Base-by-base conservation (phyloP, 2,113 vertebrate genomes). In the Heterotilapia buettikoferi region DNA sequence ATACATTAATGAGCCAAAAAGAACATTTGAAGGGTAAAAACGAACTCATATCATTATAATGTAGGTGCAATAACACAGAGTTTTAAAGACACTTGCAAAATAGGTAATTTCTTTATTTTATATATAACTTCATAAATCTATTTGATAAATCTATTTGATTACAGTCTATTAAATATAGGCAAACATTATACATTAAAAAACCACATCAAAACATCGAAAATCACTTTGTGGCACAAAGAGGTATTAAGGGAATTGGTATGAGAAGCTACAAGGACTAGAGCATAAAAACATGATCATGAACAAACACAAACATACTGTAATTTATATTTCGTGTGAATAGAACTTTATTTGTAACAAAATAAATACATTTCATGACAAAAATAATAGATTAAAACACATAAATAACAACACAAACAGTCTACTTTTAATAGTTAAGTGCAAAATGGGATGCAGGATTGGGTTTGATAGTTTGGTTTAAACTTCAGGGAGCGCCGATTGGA, bases 271-370 rank as follows among this genome's bases (percentile, higher is more conserved):
- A 11, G 9, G 6, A 50, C 43, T 29, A 29, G 40, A 76, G 16
- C 71, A 76, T 47, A 31, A 50, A 76, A 47, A 76, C 71, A 7
- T 45, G 7, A 73, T 29, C 43, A 31, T 47, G 40, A 47, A 45
- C 40, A 76, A 76, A 50, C 16, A 29, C 43, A 50, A 50, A 31
- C 71, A 13, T n/a, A 8, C 26, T 76, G 26, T 76, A 43, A 50
- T 50, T 76, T 50, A 31, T 50, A n/a, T 78, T 78, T 78, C 10
- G 6, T 31, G 73, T 78, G 26, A 78, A 19, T 52, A 52, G 24
- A 78, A 31, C 24, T 47, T 76, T 29, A 50, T 50, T 47, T 78
- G 26, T 31, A 78, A 78, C 73, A 78, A 50, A 45, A 68, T 11
- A 11, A 24, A 38, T 29, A 76, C 2, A 47, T 31, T 78, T 50